Evolutionary conservation across 2,888 invertebrate genomes (phyloP).

Genomic region (Uropetala carovei): DNA sequence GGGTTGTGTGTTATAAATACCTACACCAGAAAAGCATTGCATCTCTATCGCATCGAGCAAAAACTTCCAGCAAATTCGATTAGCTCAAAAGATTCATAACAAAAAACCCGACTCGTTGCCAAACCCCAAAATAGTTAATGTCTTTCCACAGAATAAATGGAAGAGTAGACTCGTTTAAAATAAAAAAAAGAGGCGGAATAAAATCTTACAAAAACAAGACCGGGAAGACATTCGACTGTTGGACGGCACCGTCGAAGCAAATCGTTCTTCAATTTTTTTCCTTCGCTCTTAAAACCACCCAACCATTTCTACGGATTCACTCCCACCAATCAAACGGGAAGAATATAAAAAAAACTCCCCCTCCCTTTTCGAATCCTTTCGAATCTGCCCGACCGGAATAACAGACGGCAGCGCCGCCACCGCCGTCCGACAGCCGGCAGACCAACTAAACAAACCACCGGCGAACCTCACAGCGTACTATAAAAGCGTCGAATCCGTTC

Average conservation of each 20-base stretch:
- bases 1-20: neutral
- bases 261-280: slow-evolving; percentile 48
- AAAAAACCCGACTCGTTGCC: neutral
- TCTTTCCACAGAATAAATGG: slow-evolving; percentile 7
- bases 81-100: slow-evolving; percentile 14
- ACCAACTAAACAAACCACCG: slow-evolving; percentile 16
- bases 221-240: slow-evolving; percentile 47
- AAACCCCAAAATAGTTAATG: slow-evolving; percentile 20
- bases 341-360: neutral
- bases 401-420: slow-evolving; percentile 30
- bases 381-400: slow-evolving; percentile 44
- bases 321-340: slow-evolving; percentile 15
- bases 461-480: neutral
- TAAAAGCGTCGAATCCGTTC: neutral
- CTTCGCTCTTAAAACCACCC: slow-evolving; percentile 1
- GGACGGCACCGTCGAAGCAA: slow-evolving; percentile 46
- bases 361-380: neutral
- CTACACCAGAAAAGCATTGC: neutral
- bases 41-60: neutral
- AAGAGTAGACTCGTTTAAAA: neutral
- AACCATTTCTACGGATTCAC: slow-evolving; percentile 61
- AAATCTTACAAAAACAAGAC: slow-evolving; percentile 7
- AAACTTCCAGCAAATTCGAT: neutral
- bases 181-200: neutral
- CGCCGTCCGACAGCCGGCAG: neutral